phyloP scores from a whole-genome alignment of 2,113 vertebrate genomes.

The Emberiza fucata region DNA sequence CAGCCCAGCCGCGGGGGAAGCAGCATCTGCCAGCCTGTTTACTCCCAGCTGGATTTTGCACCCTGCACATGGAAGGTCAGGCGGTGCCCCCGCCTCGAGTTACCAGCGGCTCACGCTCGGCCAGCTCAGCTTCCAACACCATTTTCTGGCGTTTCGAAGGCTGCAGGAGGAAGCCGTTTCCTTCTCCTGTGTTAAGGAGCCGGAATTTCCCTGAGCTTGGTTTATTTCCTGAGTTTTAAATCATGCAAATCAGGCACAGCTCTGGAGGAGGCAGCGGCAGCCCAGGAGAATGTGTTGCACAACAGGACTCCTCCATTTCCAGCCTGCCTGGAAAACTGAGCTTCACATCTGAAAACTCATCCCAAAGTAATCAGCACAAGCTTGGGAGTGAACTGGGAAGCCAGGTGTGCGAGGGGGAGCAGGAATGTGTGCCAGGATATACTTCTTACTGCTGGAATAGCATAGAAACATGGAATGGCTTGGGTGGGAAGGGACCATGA shows the following conservation, averaged over 20 bases:
- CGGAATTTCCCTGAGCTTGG: not conserved
- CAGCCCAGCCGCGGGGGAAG: rapidly evolving
- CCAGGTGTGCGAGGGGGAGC: rapidly evolving
- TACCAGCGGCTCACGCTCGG: rapidly evolving
- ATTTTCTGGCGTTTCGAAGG: rapidly evolving
- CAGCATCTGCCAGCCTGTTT: not conserved
- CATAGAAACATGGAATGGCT: not conserved
- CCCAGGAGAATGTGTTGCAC: not conserved
- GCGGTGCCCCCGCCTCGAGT: not conserved
- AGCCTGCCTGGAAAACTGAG: not conserved
- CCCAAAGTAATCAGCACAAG: not conserved
- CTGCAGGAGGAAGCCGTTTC: not conserved
- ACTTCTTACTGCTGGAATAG: not conserved
- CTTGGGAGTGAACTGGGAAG: rapidly evolving
- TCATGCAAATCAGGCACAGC: not conserved
- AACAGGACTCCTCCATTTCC: not conserved
- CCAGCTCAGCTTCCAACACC: not conserved
- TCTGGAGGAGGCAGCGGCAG: rapidly evolving
- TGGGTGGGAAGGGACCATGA: rapidly evolving
- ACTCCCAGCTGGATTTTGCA: not conserved
- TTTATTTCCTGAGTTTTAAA: not conserved
- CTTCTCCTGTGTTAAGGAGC: not conserved
- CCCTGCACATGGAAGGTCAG: not conserved
- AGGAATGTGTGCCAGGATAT: rapidly evolving
- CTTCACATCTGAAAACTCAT: not conserved